These are phyloP conservation scores for Rhyacichthys aspro DNA, from an alignment of 2,797 vertebrate genomes.

Conservation along the genomic window DNA sequence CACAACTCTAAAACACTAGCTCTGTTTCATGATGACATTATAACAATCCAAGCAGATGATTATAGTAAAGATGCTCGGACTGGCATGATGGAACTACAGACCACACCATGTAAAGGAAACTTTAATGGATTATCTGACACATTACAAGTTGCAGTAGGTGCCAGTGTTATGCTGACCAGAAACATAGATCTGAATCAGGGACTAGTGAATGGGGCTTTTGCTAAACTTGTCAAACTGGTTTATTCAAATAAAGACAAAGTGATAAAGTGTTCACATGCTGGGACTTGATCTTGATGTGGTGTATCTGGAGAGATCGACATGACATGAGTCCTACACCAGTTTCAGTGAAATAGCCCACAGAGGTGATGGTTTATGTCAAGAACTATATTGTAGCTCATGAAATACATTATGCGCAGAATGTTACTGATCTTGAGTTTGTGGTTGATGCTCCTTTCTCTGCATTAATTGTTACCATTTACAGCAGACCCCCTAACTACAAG, in stretches of 20 bases:
- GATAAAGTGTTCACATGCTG: not conserved
- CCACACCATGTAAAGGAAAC: too few relatives aligned
- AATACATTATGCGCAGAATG: too few relatives aligned
- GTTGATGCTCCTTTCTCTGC: constrained; percentile 5
- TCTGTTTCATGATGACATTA: too few relatives aligned
- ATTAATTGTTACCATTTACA: constrained; percentile 16
- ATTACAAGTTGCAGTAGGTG: not conserved
- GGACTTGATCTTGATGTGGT: not conserved
- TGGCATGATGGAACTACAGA: too few relatives aligned
- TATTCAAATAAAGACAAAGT: not conserved
- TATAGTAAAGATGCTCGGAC: too few relatives aligned
- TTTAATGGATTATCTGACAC: too few relatives aligned
- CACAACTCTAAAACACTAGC: too few relatives aligned
- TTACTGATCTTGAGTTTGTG: too few relatives aligned
- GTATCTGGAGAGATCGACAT: not conserved
- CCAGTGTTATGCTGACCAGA: constrained; percentile 19
- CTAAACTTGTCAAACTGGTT: constrained; percentile 6
- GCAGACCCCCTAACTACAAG: constrained; percentile 21
- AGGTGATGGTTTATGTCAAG: constrained; percentile 27
- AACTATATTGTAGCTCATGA: too few relatives aligned
- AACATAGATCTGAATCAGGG: constrained; percentile 16
- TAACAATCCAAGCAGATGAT: too few relatives aligned
- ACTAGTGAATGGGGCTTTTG: constrained; percentile 19
- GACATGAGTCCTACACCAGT: constrained; percentile 10
- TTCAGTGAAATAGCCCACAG: constrained; percentile 1